Conservation (phyloP, 2,888 invertebrate genomes). For the Agonopterix subpropinquella region DNA sequence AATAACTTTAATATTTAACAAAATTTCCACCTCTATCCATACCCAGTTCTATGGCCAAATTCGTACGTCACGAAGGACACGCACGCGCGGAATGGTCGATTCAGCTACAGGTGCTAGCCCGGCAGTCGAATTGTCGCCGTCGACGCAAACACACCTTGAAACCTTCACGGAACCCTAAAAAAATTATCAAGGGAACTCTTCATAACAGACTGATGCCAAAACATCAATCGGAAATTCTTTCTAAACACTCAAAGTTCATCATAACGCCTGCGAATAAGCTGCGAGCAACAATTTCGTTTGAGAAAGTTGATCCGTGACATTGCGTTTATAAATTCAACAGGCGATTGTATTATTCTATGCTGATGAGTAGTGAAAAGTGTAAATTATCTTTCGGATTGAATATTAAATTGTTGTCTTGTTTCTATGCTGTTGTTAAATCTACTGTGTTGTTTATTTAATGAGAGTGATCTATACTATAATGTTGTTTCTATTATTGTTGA, state of each 20-base stretch:
- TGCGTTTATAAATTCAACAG: constrained; percentile 58
- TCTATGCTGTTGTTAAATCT: constrained; percentile 41
- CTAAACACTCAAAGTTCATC: constrained; percentile 11
- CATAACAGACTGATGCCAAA: constrained; percentile 41
- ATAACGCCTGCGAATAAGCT: constrained; percentile 28
- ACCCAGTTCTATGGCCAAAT: constrained; percentile 33
- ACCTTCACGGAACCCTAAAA: constrained; percentile 7
- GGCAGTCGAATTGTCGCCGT: constrained; percentile 54
- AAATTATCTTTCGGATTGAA: constrained; percentile 38
- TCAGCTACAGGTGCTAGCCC: constrained; percentile 70
- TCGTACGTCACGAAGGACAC: constrained; percentile 68
- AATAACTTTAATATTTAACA: too few species aligned
- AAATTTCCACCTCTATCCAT: constrained; percentile 12
- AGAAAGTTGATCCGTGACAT: constrained; percentile 14
- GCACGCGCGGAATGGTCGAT: constrained; percentile 72
- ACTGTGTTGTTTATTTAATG: constrained; percentile 33
- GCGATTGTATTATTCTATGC: constrained; percentile 33
- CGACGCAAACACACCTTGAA: constrained; percentile 28
- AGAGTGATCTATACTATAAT: constrained; percentile 16
- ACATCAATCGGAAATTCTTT: constrained; percentile 15
- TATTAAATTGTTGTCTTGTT: constrained; percentile 41
- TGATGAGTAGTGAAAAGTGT: constrained; percentile 17
- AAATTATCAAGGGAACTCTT: constrained; percentile 25
- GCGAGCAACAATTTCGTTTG: constrained; percentile 21
- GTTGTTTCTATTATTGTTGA: constrained; percentile 31